phyloP scores from a whole-genome alignment of 2,113 vertebrate species.

The Vulpes vulpes region DNA sequence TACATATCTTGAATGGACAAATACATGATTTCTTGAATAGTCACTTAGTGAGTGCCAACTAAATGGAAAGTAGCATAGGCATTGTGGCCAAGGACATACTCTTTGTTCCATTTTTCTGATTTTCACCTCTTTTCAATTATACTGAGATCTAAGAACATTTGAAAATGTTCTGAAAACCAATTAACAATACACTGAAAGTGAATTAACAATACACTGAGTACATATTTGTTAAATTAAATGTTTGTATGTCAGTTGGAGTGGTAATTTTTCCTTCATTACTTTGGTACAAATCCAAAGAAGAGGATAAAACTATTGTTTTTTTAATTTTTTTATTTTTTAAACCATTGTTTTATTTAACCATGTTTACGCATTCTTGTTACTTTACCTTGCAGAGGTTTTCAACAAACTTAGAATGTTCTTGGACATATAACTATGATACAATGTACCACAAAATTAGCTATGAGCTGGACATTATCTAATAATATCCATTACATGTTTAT shows the following conservation, averaged over 20 bases:
- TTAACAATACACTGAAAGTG: neutral
- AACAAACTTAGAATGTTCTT: slow-evolving; percentile 23
- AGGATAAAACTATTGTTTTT: neutral
- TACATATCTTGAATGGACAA: neutral
- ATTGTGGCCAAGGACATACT: neutral
- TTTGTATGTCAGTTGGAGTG: neutral
- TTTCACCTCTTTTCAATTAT: slow-evolving; percentile 51
- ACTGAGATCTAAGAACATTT: neutral
- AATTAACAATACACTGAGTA: neutral
- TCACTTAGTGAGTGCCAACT: neutral
- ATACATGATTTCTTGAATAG: neutral
- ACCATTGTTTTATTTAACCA: slow-evolving; percentile 2
- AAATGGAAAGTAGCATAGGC: neutral
- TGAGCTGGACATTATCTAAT: neutral
- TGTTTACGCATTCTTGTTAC: neutral
- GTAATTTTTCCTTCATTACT: neutral
- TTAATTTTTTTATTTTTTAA: neutral
- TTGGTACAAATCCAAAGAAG: neutral
- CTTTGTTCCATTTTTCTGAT: neutral
- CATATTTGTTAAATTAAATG: slow-evolving; percentile 11
- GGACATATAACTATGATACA: neutral
- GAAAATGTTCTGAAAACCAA: neutral
- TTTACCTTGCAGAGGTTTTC: neutral
- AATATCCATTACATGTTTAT: slow-evolving; percentile 28
- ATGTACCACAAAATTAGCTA: slow-evolving; percentile 4